Conservation (phyloP, 2,113 vertebrate species). For the Telmatochromis sp. region DNA sequence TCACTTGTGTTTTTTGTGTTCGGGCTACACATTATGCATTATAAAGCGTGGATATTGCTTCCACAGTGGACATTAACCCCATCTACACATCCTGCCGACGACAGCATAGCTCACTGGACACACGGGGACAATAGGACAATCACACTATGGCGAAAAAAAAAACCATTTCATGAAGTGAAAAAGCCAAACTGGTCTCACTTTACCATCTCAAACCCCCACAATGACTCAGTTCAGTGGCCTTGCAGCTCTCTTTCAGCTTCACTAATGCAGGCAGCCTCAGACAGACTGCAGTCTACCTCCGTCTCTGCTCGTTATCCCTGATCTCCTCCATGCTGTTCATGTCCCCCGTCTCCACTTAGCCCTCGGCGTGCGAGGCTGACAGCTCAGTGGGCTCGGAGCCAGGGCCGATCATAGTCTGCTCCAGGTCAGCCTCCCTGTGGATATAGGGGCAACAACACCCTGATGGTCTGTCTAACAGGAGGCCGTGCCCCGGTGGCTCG, state of each 20-base stretch:
- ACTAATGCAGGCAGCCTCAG: not conserved
- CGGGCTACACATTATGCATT: not conserved
- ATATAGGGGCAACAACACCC: not conserved
- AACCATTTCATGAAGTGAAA: not conserved
- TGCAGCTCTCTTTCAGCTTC: not conserved
- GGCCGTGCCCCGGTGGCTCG: not conserved
- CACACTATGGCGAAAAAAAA: accelerated
- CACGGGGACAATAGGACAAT: not conserved
- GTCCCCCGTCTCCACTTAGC: conserved; percentile 20
- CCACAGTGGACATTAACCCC: not conserved
- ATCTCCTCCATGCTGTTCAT: not conserved
- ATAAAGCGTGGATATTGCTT: not conserved
- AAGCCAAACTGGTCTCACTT: not conserved
- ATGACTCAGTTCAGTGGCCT: not conserved
- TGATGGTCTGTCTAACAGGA: conserved; percentile 24
- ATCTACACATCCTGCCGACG: not conserved
- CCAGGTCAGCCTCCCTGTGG: conserved; percentile 25
- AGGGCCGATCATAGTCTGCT: conserved; percentile 16
- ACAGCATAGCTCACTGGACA: not conserved
- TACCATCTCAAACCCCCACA: not conserved
- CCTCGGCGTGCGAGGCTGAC: not conserved
- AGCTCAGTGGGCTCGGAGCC: conserved; percentile 36
- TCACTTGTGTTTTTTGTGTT: not conserved
- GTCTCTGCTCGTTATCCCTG: conserved; percentile 29
- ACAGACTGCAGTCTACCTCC: not conserved